Conservation (phyloP, 2,888 invertebrate species). For the Hypercompe scribonia region DNA sequence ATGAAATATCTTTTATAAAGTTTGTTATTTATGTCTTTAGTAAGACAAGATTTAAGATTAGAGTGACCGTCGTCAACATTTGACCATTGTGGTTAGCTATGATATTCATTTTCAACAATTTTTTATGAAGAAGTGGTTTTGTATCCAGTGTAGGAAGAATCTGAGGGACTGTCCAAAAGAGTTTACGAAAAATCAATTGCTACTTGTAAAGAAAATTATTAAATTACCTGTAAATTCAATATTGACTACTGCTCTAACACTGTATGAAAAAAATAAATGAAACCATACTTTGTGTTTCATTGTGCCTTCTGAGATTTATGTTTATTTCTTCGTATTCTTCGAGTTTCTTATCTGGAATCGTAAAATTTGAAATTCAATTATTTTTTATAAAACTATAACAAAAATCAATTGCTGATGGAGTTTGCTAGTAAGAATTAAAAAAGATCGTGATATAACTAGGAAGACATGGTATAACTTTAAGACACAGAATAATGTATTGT, state of each 20-base stretch:
- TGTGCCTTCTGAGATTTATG: not conserved
- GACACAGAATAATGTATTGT: not conserved
- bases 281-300: constrained; percentile 27
- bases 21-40: too few species aligned
- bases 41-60: too few species aligned
- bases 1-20: too few species aligned
- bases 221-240: not conserved
- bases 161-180: not conserved
- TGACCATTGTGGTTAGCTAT: too few species aligned
- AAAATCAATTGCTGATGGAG: not conserved
- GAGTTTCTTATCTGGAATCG: constrained; percentile 33
- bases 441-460: not conserved
- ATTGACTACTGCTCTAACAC: not conserved
- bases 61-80: too few species aligned
- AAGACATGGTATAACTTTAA: not conserved
- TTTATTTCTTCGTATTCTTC: not conserved
- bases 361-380: constrained; percentile 44
- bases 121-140: too few species aligned
- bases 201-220: not conserved
- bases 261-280: constrained; percentile 11
- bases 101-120: too few species aligned
- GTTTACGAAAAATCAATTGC: not conserved
- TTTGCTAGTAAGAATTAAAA: not conserved
- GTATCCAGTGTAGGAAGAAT: not conserved
- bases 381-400: not conserved